Evolutionary conservation across 1,140 invertebrate species (phyloP).

Genomic region (Dufourea novaeangliae): DNA sequence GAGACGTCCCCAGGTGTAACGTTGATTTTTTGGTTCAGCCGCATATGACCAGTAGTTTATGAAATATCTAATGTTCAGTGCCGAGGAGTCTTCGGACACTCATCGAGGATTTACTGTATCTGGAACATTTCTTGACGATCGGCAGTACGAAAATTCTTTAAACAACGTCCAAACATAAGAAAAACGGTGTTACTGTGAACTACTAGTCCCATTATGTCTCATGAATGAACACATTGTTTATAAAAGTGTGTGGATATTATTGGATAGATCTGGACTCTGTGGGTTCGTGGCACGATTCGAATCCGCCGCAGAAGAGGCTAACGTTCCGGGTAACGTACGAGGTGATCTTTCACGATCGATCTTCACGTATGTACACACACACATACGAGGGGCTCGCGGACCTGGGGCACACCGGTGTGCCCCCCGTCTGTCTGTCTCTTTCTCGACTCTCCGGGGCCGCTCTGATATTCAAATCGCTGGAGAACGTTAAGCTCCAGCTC

Average conservation of each 20-base stretch:
- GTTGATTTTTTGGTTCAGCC: too few species aligned
- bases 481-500: constrained; percentile 50
- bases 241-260: constrained; percentile 25
- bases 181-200: too few species aligned
- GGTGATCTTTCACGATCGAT: constrained; percentile 78
- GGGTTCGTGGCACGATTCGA: constrained; percentile 41
- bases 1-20: too few species aligned
- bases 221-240: too few species aligned
- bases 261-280: constrained; percentile 34
- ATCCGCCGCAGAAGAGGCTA: constrained; percentile 46
- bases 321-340: constrained; percentile 50
- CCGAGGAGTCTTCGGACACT: too few species aligned
- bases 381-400: constrained; percentile 4
- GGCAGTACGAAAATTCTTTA: too few species aligned
- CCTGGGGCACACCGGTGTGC: constrained; percentile 40
- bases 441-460: constrained; percentile 1
- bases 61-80: too few species aligned
- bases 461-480: constrained; percentile 65
- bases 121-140: too few species aligned
- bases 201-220: too few species aligned
- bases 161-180: too few species aligned
- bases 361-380: constrained; percentile 37
- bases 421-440: not conserved
- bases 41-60: too few species aligned
- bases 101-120: too few species aligned